Base-by-base conservation (phyloP, 30 jellyfish, hydroid and myxozoan species). In the Sanderia malayensis region DNA sequence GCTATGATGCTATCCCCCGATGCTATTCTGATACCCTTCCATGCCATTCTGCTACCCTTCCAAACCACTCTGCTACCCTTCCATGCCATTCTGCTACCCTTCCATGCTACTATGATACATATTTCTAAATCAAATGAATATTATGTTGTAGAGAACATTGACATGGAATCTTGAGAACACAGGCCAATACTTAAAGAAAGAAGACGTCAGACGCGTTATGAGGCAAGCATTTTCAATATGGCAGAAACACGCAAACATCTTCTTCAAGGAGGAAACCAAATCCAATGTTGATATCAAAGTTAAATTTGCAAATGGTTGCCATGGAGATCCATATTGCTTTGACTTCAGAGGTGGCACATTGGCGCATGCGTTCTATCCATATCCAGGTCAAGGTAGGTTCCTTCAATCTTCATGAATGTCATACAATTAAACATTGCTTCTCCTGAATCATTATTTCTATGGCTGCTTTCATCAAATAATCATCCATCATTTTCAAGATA, bases 341-440 rank as follows among this genome's bases (percentile, higher is more conserved):
- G 96, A 87, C 53, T 76, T 77, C 20, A 47, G 63, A 64, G 96
- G 94, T 1, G 94, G 94, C 23, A 87, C 92, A 1, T 64, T 87
- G 29, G 96, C 96, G 15, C 96, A 87, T 55, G 96, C 94, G 24
- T 87, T 79, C 61, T 87, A 87, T 41, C 96, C 96, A 3, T 66
- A 65, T 26, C 76, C 76, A 23, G 86, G 84, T 31, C 44, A 18
- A 61, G 82, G 94, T 82, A 79, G 25, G 52, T 29, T 53, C 31
- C 57, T 73, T 73, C 58, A 21, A 21, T 1, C 25, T 19, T 3
- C 44, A 29, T 28, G 33, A 46, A 2, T 23, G 78, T 44, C 44
- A 4, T 18, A n/a, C 44, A 8, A 47, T 23, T 46, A 4, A 70
- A 27, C n/a, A 37, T n/a, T 11, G 6, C 15, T 20, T 31, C n/a